Evolutionary conservation across 2,888 invertebrate species (phyloP).

Genomic region (Teinopalpus imperialis): DNA sequence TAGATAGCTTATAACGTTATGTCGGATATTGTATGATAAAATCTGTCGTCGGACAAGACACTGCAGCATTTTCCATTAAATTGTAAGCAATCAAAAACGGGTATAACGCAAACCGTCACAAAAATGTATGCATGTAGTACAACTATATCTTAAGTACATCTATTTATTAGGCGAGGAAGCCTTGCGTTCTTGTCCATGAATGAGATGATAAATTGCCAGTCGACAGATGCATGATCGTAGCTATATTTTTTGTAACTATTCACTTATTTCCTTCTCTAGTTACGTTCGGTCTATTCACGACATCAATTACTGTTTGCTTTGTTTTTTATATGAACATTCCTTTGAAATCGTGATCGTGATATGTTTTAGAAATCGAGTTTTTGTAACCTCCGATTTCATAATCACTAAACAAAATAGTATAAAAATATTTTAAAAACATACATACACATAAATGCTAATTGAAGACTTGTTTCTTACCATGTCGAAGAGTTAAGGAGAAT

Average conservation of each 20-base stretch:
- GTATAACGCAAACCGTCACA: conserved; percentile 10
- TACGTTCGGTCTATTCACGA: conserved; percentile 26
- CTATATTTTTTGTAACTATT: conserved; percentile 42
- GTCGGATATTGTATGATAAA: too few relatives aligned
- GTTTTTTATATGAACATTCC: conserved; percentile 5
- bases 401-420: too few relatives aligned
- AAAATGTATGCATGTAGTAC: conserved; percentile 18
- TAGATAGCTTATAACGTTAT: too few relatives aligned
- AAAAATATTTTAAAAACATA: too few relatives aligned
- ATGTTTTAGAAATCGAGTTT: too few relatives aligned
- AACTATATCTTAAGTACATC: too few relatives aligned
- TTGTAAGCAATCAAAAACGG: background rate
- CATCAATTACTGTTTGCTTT: conserved; percentile 16
- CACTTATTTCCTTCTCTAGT: conserved; percentile 47
- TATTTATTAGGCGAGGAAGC: conserved; percentile 15
- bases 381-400: too few relatives aligned
- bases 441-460: too few relatives aligned
- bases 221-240: conserved; percentile 34
- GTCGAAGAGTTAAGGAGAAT: too few relatives aligned
- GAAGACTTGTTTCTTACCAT: too few relatives aligned
- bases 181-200: conserved; percentile 28
- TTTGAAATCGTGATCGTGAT: conserved; percentile 14
- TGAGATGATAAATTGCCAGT: conserved; percentile 41
- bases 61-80: too few relatives aligned
- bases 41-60: too few relatives aligned